These are phyloP conservation scores for Hirtodrosophila cameraria DNA, from an alignment of 2,888 invertebrate genomes.

Conservation along the genomic window DNA sequence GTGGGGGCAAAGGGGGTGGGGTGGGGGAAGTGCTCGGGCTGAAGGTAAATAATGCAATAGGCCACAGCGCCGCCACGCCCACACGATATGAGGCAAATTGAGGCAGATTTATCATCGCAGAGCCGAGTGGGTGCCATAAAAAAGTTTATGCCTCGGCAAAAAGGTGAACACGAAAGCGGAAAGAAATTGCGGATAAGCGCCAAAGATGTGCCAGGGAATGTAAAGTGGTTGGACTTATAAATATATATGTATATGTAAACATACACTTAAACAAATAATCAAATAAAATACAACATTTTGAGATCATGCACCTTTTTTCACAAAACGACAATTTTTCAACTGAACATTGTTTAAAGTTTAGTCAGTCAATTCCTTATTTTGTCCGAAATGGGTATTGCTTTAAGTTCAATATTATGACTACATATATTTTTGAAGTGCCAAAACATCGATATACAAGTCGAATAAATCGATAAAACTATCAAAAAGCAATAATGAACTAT, in stretches of 20 bases:
- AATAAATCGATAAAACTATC: no score
- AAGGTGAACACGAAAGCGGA: constrained; percentile 66
- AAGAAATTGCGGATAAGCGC: constrained; percentile 78
- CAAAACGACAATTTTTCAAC: no score
- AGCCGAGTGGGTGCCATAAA: constrained; percentile 79
- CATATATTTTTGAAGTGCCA: no score
- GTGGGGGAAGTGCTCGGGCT: neutral
- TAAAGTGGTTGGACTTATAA: constrained; percentile 31
- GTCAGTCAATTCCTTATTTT: no score
- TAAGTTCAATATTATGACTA: no score
- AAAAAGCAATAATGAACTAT: no score
- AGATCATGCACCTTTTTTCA: no score
- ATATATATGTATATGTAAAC: constrained; percentile 6
- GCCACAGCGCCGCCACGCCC: constrained; percentile 48
- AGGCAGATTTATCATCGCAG: constrained; percentile 81
- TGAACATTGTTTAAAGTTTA: no score
- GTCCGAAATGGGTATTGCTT: no score
- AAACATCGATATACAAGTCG: no score
- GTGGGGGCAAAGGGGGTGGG: neutral
- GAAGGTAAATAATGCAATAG: constrained; percentile 75
- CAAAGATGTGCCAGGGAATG: constrained; percentile 65
- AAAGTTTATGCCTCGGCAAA: constrained; percentile 76
- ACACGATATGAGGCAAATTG: constrained; percentile 76
- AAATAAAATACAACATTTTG: no score
- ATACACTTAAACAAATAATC: neutral